These are phyloP conservation scores for Theocolax elegans DNA, from an alignment of 1,140 invertebrate species.

Conservation along the genomic window DNA sequence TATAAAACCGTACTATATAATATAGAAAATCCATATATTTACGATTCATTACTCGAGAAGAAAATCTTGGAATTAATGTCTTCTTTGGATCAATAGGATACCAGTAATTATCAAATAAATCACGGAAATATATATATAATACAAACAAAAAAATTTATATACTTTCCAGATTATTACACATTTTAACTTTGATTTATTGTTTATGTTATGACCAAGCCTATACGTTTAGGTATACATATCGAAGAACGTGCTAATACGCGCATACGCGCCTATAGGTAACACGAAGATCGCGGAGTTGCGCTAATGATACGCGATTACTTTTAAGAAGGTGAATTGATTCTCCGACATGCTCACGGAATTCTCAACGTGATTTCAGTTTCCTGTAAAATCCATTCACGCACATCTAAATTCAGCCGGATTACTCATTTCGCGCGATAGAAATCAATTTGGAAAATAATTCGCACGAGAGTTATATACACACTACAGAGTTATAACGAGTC, in stretches of 20 bases:
- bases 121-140: too few species aligned
- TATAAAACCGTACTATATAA: too few species aligned
- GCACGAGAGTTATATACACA: neutral
- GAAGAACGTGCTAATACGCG: slow-evolving; percentile 12
- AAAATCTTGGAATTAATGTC: too few species aligned
- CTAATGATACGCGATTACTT: slow-evolving; percentile 35
- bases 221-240: neutral
- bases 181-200: slow-evolving; percentile 29
- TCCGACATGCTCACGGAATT: slow-evolving; percentile 12
- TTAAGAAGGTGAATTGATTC: slow-evolving; percentile 30
- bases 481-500: neutral
- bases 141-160: neutral
- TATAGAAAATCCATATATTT: too few species aligned
- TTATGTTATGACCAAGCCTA: slow-evolving; percentile 13
- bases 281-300: neutral
- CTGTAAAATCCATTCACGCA: neutral
- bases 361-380: neutral
- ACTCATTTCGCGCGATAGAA: slow-evolving; percentile 19
- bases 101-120: too few species aligned
- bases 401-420: slow-evolving; percentile 31
- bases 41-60: too few species aligned
- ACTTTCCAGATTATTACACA: neutral
- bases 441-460: slow-evolving; percentile 18
- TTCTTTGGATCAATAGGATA: too few species aligned
- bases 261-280: neutral